Evolutionary conservation across 1,140 invertebrate genomes (phyloP), one percentile per base, ranked within the genome.

Genomic region (Calliphora vicina): DNA sequence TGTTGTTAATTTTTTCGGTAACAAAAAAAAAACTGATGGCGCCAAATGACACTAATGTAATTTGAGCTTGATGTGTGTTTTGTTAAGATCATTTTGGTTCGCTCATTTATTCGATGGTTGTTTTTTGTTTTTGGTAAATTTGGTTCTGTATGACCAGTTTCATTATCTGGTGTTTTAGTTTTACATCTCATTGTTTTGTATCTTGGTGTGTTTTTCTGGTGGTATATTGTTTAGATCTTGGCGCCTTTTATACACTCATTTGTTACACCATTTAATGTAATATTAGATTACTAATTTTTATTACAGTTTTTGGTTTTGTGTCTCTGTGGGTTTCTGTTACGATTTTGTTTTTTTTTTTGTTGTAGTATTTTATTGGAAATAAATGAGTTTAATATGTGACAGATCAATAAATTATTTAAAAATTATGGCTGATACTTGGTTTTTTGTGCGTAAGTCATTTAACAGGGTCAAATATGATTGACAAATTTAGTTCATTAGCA

Each of bases 301-400:
- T 67, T 67, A 67, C n/a, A 23, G 57, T 61, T n/a, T 61, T 61
- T 61, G 0, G 4, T 23, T 23, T 67, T 67, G 20, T 67, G 5
- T 5, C n/a, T 57, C n/a, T 15, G 13, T 5, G n/a, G n/a, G 50
- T 57, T 57, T 57, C 50, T 57, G 50, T 57, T 57, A 57, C 13
- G n/a, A 57, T 57, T 57, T n/a, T n/a, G n/a, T n/a, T n/a, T 57
- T 57, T 35, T 35, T 35, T 35, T 8, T 35, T 13, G 50, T 57
- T 57, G 50, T 61, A 6, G 15, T 50, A 2, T 50, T 67, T 67
- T 67, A 67, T 67, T 67, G 20, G n/a, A 67, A 67, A 67, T 67
- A 67, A 67, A 67, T 67, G 61, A 67, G 61, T 67, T 67, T 67
- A 67, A 67, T 67, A 67, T 67, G n/a, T 67, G 61, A 67, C 61